phyloP scores from a whole-genome alignment of 2,113 vertebrate species.

The Meriones unguiculatus region DNA sequence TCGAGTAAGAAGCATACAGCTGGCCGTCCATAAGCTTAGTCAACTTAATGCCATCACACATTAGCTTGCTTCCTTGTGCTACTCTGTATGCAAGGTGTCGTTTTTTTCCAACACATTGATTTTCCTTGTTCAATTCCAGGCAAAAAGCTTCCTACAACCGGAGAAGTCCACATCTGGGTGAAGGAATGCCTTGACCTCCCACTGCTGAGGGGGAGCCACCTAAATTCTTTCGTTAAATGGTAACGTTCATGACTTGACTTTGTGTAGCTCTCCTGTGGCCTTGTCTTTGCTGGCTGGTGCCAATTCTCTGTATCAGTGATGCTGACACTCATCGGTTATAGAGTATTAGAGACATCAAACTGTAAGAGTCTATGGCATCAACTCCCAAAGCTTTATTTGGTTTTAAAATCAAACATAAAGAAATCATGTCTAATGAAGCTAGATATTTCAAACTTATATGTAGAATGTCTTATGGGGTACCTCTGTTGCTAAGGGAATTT shows the following conservation, averaged over 20 bases:
- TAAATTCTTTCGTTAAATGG: slow-evolving; percentile 98
- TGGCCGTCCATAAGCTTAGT: neutral
- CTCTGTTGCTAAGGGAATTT: neutral
- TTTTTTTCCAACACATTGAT: slow-evolving; percentile 3
- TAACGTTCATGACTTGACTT: slow-evolving; percentile 74
- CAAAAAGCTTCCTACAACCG: slow-evolving; percentile 87
- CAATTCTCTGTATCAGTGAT: neutral
- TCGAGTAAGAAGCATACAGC: neutral
- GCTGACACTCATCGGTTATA: neutral
- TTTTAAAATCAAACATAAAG: slow-evolving; percentile 35
- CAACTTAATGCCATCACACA: neutral
- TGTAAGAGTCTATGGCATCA: neutral
- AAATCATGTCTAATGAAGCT: neutral
- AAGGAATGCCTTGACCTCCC: slow-evolving; percentile 95
- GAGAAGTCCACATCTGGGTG: slow-evolving; percentile 97
- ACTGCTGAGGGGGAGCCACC: slow-evolving; percentile 87
- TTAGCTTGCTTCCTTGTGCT: neutral
- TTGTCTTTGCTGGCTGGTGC: slow-evolving; percentile 28
- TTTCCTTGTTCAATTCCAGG: slow-evolving; percentile 82
- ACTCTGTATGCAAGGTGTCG: neutral
- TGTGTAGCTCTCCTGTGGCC: neutral
- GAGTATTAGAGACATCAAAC: neutral
- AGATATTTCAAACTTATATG: neutral
- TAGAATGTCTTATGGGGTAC: neutral
- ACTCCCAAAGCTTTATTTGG: slow-evolving; percentile 6